Evolutionary conservation across 2,113 vertebrate species (phyloP).

Genomic region (Trematomus loennbergii): DNA sequence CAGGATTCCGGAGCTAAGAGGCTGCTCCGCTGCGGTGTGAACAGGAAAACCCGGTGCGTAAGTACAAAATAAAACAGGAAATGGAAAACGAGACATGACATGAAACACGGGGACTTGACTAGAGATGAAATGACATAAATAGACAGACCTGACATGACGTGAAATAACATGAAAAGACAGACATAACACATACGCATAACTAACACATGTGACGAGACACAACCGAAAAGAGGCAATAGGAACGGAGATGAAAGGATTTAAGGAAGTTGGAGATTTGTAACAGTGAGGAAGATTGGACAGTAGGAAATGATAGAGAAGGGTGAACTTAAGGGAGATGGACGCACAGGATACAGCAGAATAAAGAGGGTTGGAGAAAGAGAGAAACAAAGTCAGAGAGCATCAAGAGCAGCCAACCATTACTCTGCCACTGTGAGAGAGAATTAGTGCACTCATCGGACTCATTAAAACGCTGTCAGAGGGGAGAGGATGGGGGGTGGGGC

Average conservation of each 20-base stretch:
- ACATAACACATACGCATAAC: too few species aligned
- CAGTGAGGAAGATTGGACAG: conserved; percentile 12
- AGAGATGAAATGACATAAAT: too few species aligned
- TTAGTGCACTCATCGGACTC: conserved; percentile 77
- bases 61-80: too few species aligned
- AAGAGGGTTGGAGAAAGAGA: neutral
- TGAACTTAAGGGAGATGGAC: conserved; percentile 13
- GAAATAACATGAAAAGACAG: too few species aligned
- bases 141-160: too few species aligned
- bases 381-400: conserved; percentile 60
- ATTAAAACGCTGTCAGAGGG: conserved; percentile 73
- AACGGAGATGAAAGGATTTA: conserved; percentile 24
- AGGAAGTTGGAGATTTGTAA: conserved; percentile 32
- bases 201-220: too few species aligned
- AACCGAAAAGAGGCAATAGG: too few species aligned
- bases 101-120: too few species aligned
- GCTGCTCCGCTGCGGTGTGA: too few species aligned
- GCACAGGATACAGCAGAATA: conserved; percentile 27
- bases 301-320: conserved; percentile 22
- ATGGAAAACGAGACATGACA: too few species aligned
- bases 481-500: conserved; percentile 30
- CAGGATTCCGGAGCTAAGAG: too few species aligned
- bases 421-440: conserved; percentile 75
- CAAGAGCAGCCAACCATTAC: conserved; percentile 65
- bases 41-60: too few species aligned